Evolutionary conservation across 1,140 invertebrate species (phyloP).

Genomic region (Eufriesea mexicana): DNA sequence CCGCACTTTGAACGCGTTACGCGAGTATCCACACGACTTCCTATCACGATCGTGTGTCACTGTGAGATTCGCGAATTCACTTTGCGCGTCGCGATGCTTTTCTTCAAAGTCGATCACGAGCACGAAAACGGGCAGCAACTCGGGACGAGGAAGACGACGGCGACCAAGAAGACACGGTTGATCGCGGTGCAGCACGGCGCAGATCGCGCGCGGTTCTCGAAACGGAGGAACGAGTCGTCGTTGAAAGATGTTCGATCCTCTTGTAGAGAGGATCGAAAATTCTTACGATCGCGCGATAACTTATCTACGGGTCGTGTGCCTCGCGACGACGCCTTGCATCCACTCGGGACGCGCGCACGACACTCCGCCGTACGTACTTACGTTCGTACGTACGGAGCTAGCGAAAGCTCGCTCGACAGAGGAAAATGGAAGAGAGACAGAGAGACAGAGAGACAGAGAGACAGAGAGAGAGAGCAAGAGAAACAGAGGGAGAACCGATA

Average conservation of each 20-base stretch:
- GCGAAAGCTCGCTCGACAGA: constrained; percentile 41
- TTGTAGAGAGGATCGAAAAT: background rate
- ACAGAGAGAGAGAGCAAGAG: background rate
- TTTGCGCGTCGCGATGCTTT: constrained; percentile 4
- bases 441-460: background rate
- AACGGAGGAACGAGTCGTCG: constrained; percentile 18
- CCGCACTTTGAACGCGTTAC: background rate
- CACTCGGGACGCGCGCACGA: constrained; percentile 58
- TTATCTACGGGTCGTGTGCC: constrained; percentile 30
- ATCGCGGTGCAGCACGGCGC: background rate
- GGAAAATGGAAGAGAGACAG: constrained; percentile 39
- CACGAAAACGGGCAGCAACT: too few species aligned
- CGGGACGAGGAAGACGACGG: rapidly evolving
- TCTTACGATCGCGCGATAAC: constrained; percentile 42
- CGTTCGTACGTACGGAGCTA: constrained; percentile 42
- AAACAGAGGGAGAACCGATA: background rate
- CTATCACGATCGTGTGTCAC: background rate
- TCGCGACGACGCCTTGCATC: constrained; percentile 54
- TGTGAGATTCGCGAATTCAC: background rate
- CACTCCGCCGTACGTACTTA: constrained; percentile 46
- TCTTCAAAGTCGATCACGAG: too few species aligned
- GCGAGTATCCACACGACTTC: too few species aligned
- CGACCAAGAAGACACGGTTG: too few species aligned
- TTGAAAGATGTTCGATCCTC: background rate
- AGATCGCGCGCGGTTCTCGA: background rate